Conservation (phyloP, 2,797 vertebrate genomes). For the Anomalospiza imberbis region DNA sequence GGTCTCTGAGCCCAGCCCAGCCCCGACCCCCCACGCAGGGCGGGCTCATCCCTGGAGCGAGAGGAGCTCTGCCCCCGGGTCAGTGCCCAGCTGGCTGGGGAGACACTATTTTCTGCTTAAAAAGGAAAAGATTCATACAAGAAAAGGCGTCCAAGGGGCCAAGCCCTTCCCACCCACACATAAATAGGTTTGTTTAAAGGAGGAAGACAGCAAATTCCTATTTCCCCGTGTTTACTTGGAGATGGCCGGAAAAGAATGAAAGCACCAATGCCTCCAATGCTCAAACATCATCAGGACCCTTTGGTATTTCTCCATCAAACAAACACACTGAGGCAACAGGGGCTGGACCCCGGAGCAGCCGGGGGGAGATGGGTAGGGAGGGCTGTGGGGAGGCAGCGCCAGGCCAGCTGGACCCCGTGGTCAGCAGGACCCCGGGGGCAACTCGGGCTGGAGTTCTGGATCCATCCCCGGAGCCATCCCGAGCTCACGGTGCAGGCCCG, state of each 20-base stretch:
- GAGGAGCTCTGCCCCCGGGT: background rate
- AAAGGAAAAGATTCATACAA: constrained; percentile 44
- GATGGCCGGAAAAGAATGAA: constrained; percentile 59
- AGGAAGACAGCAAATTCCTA: constrained; percentile 56
- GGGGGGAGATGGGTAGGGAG: background rate
- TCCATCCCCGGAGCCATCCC: background rate
- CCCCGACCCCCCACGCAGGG: background rate
- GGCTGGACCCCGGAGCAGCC: background rate
- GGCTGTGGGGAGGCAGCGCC: background rate
- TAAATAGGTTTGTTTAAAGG: constrained; percentile 59
- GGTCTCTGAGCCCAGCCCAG: background rate
- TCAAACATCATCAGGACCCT: background rate
- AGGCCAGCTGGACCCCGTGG: background rate
- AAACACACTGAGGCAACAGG: background rate
- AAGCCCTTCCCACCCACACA: constrained; percentile 38
- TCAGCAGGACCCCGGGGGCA: background rate
- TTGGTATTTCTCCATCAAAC: constrained; percentile 15
- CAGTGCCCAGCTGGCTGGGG: background rate
- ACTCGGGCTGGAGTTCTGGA: background rate
- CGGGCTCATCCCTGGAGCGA: background rate
- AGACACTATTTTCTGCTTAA: constrained; percentile 48
- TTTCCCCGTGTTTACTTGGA: constrained; percentile 65
- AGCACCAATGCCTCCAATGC: background rate
- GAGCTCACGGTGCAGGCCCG: background rate
- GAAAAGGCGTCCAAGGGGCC: background rate